Percentiles rank a stretch among this genome's conserved stretches.
phyloP scores from a whole-genome alignment of 2,113 vertebrate genomes.

The Mola mola region DNA sequence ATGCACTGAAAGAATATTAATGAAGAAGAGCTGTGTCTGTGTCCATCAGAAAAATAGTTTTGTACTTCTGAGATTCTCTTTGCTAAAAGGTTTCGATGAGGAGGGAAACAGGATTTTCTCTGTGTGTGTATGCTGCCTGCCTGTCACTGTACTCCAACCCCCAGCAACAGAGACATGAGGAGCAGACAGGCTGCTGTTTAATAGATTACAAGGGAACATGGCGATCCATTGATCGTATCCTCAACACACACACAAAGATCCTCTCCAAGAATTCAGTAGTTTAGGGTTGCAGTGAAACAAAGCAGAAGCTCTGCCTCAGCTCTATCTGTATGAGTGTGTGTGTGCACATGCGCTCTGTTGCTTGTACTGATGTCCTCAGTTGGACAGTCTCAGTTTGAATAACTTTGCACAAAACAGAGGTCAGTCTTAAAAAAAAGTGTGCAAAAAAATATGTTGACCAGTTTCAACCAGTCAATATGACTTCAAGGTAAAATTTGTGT shows the following conservation, averaged over 20 bases:
- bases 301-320: constrained; percentile 17
- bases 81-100: constrained; percentile 21
- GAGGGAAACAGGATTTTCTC: neutral
- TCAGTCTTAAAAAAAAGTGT: neutral
- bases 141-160: neutral
- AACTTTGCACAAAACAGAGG: neutral
- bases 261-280: constrained; percentile 44
- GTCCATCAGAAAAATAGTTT: constrained; percentile 3
- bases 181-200: constrained; percentile 49
- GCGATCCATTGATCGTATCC: constrained; percentile 63
- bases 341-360: neutral
- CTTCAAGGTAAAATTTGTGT: too few species aligned
- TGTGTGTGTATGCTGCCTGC: constrained; percentile 4
- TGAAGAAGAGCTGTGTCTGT: constrained; percentile 31
- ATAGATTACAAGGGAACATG: constrained; percentile 66
- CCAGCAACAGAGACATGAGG: constrained; percentile 27
- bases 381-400: too few species aligned
- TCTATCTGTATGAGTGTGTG: neutral
- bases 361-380: neutral
- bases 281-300: constrained; percentile 57
- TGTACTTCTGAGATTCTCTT: neutral
- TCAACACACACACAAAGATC: constrained; percentile 2
- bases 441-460: neutral
- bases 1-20: constrained; percentile 59
- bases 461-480: too few species aligned